Percentiles rank a stretch among this genome's conserved stretches.
phyloP scores from a whole-genome alignment of 2,888 invertebrate genomes.

The Amblyjoppa fuscipennis region DNA sequence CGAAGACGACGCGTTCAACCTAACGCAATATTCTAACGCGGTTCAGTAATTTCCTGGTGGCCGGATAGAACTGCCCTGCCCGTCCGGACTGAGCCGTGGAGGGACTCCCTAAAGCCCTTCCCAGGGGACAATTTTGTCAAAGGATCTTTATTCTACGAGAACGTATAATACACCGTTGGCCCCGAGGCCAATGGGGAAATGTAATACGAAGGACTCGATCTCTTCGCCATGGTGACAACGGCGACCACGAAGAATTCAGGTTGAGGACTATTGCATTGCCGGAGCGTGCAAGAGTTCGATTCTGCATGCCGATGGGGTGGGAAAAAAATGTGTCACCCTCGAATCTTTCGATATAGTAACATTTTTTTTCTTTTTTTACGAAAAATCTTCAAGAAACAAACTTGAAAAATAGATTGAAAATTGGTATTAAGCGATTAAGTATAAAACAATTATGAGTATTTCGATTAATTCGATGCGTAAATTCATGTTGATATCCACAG shows the following conservation, averaged over 20 bases:
- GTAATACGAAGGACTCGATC: slow-evolving; percentile 76
- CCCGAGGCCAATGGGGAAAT: slow-evolving; percentile 81
- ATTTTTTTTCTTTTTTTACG: too few relatives aligned
- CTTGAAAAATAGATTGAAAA: too few relatives aligned
- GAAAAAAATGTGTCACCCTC: slow-evolving; percentile 25
- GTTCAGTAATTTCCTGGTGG: slow-evolving; percentile 85
- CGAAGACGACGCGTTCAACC: slow-evolving; percentile 73
- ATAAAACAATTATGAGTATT: too few relatives aligned
- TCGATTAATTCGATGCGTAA: too few relatives aligned
- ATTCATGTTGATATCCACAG: too few relatives aligned
- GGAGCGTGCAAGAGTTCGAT: slow-evolving; percentile 24
- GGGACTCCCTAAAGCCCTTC: slow-evolving; percentile 81
- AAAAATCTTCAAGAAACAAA: too few relatives aligned
- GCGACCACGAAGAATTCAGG: slow-evolving; percentile 63
- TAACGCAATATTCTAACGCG: slow-evolving; percentile 85
- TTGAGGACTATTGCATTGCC: slow-evolving; percentile 74
- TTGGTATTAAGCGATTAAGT: too few relatives aligned
- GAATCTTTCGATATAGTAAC: neutral
- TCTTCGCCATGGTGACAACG: slow-evolving; percentile 37
- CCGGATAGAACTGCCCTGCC: slow-evolving; percentile 65
- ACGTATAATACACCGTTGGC: slow-evolving; percentile 83
- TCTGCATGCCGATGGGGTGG: neutral
- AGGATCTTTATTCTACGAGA: slow-evolving; percentile 85
- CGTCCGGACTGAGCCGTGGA: slow-evolving; percentile 28
- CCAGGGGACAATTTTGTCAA: slow-evolving; percentile 85